Conservation (phyloP, 2,888 invertebrate species). For the Ctenicera cuprea region DNA sequence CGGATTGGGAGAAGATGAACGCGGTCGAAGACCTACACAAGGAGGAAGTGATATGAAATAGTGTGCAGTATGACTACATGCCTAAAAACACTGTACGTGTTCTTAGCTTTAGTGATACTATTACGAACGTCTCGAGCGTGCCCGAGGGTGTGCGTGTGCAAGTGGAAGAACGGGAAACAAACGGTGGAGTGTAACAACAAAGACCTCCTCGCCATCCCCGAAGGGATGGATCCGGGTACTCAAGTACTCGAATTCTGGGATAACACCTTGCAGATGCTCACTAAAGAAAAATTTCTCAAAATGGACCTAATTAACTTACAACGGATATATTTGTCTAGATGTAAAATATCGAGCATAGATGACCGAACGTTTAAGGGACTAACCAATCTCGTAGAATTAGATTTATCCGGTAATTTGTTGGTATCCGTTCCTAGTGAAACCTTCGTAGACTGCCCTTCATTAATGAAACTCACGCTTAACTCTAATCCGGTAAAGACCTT, state of each 20-base stretch:
- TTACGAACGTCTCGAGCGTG: constrained; percentile 74
- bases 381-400: constrained; percentile 91
- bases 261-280: constrained; percentile 87
- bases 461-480: constrained; percentile 89
- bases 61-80: constrained; percentile 54
- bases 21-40: constrained; percentile 33
- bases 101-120: constrained; percentile 51
- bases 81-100: constrained; percentile 50
- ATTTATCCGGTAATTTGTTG: constrained; percentile 88
- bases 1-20: constrained; percentile 19
- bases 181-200: constrained; percentile 91
- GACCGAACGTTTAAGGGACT: constrained; percentile 88
- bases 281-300: constrained; percentile 86
- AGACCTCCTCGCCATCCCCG: constrained; percentile 85
- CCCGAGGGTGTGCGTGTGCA: constrained; percentile 88
- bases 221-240: constrained; percentile 87
- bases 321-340: constrained; percentile 87
- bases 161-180: constrained; percentile 95
- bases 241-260: constrained; percentile 91
- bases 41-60: constrained; percentile 34
- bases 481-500: constrained; percentile 88
- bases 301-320: constrained; percentile 90
- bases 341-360: constrained; percentile 86
- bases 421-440: constrained; percentile 86
- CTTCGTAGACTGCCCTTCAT: constrained; percentile 84